These are phyloP conservation scores for Meiosimyza platycephala DNA, from an alignment of 2,888 invertebrate genomes.

Conservation along the genomic window DNA sequence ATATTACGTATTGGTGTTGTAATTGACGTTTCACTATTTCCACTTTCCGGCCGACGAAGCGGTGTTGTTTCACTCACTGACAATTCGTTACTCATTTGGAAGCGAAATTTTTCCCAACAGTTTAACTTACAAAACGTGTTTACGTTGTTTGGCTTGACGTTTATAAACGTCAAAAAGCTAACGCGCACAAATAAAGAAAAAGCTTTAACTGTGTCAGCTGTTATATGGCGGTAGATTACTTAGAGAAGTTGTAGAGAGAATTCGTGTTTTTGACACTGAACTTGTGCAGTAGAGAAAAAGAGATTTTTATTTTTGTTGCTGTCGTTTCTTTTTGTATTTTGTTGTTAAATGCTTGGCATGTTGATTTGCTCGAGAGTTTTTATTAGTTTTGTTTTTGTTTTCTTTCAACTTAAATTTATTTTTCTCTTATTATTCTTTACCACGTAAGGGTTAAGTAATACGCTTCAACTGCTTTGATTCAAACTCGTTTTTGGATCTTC, in stretches of 20 bases:
- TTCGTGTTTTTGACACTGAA: background rate
- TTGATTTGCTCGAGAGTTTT: background rate
- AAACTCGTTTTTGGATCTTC: background rate
- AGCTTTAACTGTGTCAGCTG: background rate
- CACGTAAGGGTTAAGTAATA: constrained; percentile 13
- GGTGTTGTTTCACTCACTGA: constrained; percentile 66
- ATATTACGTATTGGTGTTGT: constrained; percentile 47
- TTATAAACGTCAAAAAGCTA: constrained; percentile 21
- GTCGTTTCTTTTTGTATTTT: background rate
- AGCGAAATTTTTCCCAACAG: constrained; percentile 41
- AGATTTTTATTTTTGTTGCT: background rate
- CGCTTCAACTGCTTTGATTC: background rate
- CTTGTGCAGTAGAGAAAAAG: background rate
- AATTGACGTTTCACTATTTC: constrained; percentile 48
- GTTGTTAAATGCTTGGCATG: background rate
- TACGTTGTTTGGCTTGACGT: background rate
- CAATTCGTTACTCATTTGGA: constrained; percentile 65
- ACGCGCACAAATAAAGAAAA: constrained; percentile 10
- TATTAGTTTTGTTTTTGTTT: background rate
- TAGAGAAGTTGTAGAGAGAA: background rate
- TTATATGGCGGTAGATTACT: background rate
- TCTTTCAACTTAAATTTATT: background rate
- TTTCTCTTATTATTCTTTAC: background rate
- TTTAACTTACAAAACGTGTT: constrained; percentile 9
- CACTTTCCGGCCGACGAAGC: constrained; percentile 60